Evolutionary conservation across 2,113 vertebrate genomes (phyloP), one percentile per base, ranked within the genome.

Genomic region (Siphamia tubifer): DNA sequence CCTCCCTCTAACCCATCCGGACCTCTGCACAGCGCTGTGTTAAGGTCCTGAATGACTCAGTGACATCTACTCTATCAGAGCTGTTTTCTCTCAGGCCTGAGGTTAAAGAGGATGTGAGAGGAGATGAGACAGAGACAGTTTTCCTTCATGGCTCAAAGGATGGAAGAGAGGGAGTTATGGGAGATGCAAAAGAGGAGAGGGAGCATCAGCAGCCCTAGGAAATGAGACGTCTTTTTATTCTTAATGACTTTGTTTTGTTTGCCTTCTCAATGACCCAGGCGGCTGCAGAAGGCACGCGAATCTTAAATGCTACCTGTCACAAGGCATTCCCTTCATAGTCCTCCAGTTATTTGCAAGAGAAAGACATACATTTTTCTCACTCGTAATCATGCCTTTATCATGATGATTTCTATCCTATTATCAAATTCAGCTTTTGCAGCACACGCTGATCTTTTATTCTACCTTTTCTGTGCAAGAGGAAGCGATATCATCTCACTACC

Each of bases 1-100:
- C n/a, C n/a, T 49, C 0, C 3, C 25, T 45, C 25, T 45, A 20
- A 0, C 49, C 70, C 70, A 72, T 58, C 80, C 68, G 67, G 40
- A 25, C 30, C 4, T 53, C 12, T 51, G 23, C 42, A 5, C 8
- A 42, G 27, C 2, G 25, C 27, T 25, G 25, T 36, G 27, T 28
- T 35, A 35, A 51, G n/a, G n/a, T n/a, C n/a, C n/a, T 10, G 20
- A 31, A 35, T 51, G 57, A 68, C 42, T 66, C 63, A 20, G 49
- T 28, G 69, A 40, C 43, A 61, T 58, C 52, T 27, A 15, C 16
- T 31, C 1, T 35, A 20, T 4, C 11, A 16, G 25, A 17, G 8
- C 2, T 19, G 16, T 45, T 49, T 72, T 52, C 57, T 21, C 67
- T 30, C 57, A 17, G 60, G 17, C 42, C 49, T 19, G 27, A 17